Base-by-base conservation (phyloP, 1,140 invertebrate species). In the Heliconius hermathena region DNA sequence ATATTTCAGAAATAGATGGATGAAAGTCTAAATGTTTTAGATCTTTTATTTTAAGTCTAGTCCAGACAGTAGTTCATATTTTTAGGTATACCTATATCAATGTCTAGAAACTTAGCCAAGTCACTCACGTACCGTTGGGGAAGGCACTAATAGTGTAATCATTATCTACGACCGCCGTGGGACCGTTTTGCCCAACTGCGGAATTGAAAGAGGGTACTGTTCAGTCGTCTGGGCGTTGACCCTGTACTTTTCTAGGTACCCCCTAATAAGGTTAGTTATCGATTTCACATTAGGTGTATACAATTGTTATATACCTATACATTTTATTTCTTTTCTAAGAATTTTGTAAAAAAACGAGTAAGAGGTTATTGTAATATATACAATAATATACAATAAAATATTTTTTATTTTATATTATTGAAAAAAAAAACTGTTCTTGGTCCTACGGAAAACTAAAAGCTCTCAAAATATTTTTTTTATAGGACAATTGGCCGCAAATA, bases 221-320 rank as follows among this genome's bases (percentile, higher is more conserved):
- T 66, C 36, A 66, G 29, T n/a, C 70, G 76, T 77, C 76, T 77
- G 76, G 76, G 26, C 76, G 46, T 77, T 77, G 76, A 77, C 76
- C 76, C 38, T 26, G 70, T 46, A 72, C 75, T 20, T 66, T 66
- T 66, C 22, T 66, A 11, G 13, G 3, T 29, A 66, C 60, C n/a
- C 22, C 22, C 9, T 13, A 66, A 66, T 66, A 26, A 29, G 9
- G 60, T 66, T 66, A 16, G 60, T 66, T 29, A 16, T 22, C n/a
- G n/a, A 57, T 11, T 57, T 57, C 54, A 2, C 54, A n/a, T 57
- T 11, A 57, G 20, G 8, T 57, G 8, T 26, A 26, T 29, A 66
- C 60, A 26, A 29, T 66, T 66, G 26, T 66, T 26, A 22, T 29
- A 29, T 29, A 46, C 13, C 16, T 46, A 46, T 46, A 46, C 16